Evolutionary conservation across 23 tunicate species (phyloP).

Genomic region (Oikopleura albicans): DNA sequence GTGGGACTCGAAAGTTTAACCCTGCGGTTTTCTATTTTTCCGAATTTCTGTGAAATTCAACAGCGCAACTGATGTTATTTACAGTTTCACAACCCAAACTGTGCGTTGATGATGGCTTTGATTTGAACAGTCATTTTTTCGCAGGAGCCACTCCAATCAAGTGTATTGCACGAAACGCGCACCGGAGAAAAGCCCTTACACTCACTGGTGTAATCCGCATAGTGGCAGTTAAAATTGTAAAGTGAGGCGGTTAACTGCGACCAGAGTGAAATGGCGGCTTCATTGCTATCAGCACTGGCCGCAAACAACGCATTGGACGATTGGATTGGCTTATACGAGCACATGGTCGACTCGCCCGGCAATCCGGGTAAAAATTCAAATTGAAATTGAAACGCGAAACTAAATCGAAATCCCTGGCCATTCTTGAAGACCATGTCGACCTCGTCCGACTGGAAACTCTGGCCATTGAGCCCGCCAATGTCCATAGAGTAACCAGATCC

Average conservation of each 20-base stretch:
- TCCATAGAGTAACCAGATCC: background rate
- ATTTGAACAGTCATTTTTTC: background rate
- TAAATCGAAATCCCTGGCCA: background rate
- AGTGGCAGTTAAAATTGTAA: background rate
- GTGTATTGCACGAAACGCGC: background rate
- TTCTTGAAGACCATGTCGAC: constrained; percentile 9
- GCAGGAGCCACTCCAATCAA: background rate
- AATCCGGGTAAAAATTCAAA: background rate
- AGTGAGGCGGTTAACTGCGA: background rate
- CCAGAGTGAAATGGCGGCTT: background rate
- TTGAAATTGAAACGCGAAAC: background rate
- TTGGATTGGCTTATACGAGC: background rate
- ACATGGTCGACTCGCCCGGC: background rate
- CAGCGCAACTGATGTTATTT: too few species aligned
- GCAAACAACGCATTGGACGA: background rate
- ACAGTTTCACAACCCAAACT: too few species aligned
- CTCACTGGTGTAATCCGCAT: background rate
- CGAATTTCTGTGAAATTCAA: too few species aligned
- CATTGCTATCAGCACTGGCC: background rate
- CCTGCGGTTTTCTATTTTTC: too few species aligned
- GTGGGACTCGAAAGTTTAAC: too few species aligned
- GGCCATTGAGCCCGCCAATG: background rate
- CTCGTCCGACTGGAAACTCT: background rate
- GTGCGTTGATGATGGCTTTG: background rate
- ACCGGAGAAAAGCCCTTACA: background rate